Conservation (phyloP, 2,797 vertebrate species). For the Micropoecilia bifurca region DNA sequence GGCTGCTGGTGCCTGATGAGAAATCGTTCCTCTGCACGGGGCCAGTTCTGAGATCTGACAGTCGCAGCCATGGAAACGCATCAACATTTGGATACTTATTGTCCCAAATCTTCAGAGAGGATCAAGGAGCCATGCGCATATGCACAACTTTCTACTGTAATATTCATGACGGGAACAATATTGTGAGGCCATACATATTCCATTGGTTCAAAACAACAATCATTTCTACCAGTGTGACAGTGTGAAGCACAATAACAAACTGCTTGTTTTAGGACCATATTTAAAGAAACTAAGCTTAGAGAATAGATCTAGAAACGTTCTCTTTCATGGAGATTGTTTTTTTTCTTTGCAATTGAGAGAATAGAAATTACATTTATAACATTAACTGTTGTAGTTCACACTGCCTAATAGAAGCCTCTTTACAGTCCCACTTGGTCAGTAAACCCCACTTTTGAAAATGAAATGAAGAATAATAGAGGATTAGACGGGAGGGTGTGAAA, state of each 20-base stretch:
- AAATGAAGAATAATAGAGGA: conserved; percentile 77
- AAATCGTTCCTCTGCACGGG: conserved; percentile 93
- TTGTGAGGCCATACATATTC: conserved; percentile 83
- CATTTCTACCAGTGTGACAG: conserved; percentile 75
- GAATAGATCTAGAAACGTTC: conserved; percentile 25
- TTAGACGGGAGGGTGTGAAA: conserved; percentile 70
- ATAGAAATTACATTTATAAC: conserved; percentile 52
- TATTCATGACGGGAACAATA: conserved; percentile 80
- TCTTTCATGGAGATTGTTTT: not conserved
- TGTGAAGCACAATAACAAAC: conserved; percentile 55
- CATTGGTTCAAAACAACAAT: conserved; percentile 79
- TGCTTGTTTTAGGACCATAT: conserved; percentile 54
- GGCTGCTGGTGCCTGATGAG: conserved; percentile 95
- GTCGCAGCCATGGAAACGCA: conserved; percentile 85
- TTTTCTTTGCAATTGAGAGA: conserved; percentile 24
- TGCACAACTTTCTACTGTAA: conserved; percentile 81
- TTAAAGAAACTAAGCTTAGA: conserved; percentile 28
- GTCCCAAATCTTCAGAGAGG: conserved; percentile 84
- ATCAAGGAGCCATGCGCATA: conserved; percentile 81
- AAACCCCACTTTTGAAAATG: conserved; percentile 77
- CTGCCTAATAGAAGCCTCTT: conserved; percentile 58
- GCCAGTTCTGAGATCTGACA: conserved; percentile 92
- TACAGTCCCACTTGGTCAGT: conserved; percentile 60
- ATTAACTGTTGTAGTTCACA: conserved; percentile 30
- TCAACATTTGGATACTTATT: conserved; percentile 85